A percentile compares a stretch with the other conserved stretches of the same genome.
Conservation (phyloP, 1,140 invertebrate genomes). For the Sycophila sp. region DNA sequence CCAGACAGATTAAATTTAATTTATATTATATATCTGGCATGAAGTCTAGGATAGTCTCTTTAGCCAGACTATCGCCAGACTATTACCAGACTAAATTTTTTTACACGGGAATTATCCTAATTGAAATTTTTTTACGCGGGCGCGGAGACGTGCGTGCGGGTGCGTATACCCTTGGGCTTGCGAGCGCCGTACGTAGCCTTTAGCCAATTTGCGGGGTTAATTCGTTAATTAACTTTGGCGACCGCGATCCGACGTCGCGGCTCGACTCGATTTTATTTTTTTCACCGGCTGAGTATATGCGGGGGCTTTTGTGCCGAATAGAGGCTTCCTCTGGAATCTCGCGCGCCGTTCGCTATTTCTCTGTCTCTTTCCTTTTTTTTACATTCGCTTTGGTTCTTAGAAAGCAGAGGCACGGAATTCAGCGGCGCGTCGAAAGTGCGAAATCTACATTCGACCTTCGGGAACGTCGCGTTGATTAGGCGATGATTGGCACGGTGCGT, state of each 20-base stretch:
- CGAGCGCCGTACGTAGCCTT: constrained; percentile 41
- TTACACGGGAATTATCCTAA: too few species aligned
- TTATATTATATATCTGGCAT: too few species aligned
- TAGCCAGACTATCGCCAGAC: too few species aligned
- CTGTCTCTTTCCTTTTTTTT: not conserved
- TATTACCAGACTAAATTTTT: too few species aligned
- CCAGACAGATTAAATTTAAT: too few species aligned
- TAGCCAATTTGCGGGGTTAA: constrained; percentile 55
- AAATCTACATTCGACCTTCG: constrained; percentile 21
- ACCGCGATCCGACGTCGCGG: constrained; percentile 21
- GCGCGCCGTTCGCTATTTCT: not conserved
- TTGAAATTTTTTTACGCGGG: too few species aligned
- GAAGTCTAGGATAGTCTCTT: too few species aligned
- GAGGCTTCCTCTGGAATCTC: too few species aligned
- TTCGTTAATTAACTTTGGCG: constrained; percentile 54
- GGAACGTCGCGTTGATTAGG: not conserved
- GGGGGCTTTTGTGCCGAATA: too few species aligned
- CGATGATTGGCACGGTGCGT: not conserved
- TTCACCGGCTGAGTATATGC: constrained; percentile 13
- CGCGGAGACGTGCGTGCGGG: not conserved
- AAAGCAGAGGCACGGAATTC: not conserved
- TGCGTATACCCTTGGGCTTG: not conserved
- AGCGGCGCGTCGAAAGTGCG: constrained; percentile 10
- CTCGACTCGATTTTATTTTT: constrained; percentile 35
- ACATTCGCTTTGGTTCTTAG: not conserved